phyloP scores from a whole-genome alignment of 2,113 vertebrate species.

The Condylura cristata region DNA sequence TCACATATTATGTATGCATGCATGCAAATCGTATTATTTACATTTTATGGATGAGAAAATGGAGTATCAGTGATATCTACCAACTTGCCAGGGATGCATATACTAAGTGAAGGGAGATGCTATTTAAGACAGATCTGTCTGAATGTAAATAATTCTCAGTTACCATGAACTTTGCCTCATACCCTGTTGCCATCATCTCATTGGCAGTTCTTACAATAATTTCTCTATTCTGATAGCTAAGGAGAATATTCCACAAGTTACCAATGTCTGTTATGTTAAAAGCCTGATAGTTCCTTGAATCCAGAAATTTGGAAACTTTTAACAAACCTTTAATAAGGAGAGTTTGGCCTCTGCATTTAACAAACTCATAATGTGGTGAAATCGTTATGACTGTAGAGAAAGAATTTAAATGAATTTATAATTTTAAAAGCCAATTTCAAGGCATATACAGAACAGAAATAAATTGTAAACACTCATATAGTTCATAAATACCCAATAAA shows the following conservation, averaged over 20 bases:
- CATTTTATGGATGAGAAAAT: slow-evolving; percentile 26
- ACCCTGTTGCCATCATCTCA: neutral
- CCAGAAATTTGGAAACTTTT: neutral
- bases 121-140: neutral
- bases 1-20: no score
- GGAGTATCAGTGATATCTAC: neutral
- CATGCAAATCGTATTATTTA: neutral
- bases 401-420: neutral
- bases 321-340: neutral
- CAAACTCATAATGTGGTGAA: neutral
- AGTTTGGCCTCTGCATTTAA: neutral
- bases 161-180: neutral
- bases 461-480: slow-evolving; percentile 1
- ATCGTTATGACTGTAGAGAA: neutral
- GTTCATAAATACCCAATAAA: slow-evolving; percentile 1
- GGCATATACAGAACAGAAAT: slow-evolving; percentile 32
- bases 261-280: neutral
- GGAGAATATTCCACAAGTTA: neutral
- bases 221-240: neutral
- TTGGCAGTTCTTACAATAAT: neutral
- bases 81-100: neutral
- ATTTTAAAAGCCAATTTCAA: slow-evolving; percentile 10
- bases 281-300: neutral
- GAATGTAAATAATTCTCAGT: neutral
- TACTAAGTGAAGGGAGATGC: neutral